Conservation (phyloP, 2,888 invertebrate species). For the Drosophila glabriapex region DNA sequence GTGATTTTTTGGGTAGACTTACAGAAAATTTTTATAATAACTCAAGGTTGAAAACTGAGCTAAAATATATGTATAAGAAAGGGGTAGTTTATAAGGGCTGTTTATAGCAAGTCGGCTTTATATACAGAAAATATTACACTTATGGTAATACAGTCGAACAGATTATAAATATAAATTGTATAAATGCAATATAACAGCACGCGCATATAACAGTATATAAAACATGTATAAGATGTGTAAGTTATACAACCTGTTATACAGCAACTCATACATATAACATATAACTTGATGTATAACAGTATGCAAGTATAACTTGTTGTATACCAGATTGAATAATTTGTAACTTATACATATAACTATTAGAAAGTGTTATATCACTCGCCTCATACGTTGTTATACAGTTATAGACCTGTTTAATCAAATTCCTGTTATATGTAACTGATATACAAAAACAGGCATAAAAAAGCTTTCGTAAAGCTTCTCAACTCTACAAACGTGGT, state of each 20-base stretch:
- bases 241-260: conserved; percentile 1
- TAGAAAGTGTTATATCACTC: background rate
- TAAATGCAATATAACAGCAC: background rate
- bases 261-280: background rate
- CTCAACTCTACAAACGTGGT: background rate
- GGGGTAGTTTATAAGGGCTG: conserved; percentile 4
- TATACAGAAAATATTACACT: background rate
- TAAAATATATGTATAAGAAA: background rate
- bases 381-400: background rate
- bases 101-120: background rate
- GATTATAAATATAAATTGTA: conserved; percentile 1
- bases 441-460: conserved; percentile 18
- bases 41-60: conserved; percentile 7
- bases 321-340: background rate
- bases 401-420: background rate
- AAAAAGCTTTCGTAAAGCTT: conserved; percentile 11
- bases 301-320: background rate
- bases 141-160: background rate
- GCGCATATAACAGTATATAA: background rate
- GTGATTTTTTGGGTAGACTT: background rate
- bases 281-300: background rate
- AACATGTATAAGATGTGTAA: background rate
- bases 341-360: background rate
- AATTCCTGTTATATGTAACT: too few species aligned
- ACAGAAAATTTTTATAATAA: background rate